Conservation (phyloP, 2,797 vertebrate species). For the Lepus townsendii region DNA sequence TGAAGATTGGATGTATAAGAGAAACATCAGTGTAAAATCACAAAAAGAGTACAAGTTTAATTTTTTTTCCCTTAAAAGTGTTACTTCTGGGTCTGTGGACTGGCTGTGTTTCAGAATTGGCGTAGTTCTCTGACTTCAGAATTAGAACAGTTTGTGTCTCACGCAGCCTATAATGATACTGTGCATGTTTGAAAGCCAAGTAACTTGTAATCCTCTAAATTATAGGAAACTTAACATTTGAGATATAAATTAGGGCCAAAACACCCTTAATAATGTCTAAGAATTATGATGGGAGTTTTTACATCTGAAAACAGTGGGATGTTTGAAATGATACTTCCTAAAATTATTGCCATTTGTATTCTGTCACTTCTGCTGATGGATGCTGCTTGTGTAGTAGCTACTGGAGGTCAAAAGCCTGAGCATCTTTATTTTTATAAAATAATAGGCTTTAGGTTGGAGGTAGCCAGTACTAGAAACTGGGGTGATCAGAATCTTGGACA, state of each 20-base stretch:
- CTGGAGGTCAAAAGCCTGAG: slow-evolving; percentile 33
- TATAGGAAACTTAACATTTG: neutral
- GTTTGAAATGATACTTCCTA: neutral
- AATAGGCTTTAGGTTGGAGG: slow-evolving; percentile 29
- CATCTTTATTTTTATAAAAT: slow-evolving; percentile 37
- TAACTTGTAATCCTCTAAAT: slow-evolving; percentile 21
- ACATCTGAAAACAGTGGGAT: slow-evolving; percentile 14
- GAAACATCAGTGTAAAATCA: slow-evolving; percentile 36
- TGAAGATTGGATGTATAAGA: slow-evolving; percentile 23
- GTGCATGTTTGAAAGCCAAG: slow-evolving; percentile 30
- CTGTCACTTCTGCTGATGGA: neutral
- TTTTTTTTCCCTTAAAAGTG: slow-evolving; percentile 7
- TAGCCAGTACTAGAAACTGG: neutral
- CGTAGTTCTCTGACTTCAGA: slow-evolving; percentile 29
- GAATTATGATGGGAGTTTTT: slow-evolving; percentile 19
- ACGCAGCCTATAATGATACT: slow-evolving; percentile 10
- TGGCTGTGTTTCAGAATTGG: slow-evolving; percentile 11
- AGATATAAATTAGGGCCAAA: slow-evolving; percentile 7
- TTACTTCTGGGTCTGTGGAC: slow-evolving; percentile 11
- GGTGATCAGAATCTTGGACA: slow-evolving; percentile 8
- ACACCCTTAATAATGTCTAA: neutral
- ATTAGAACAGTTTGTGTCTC: slow-evolving; percentile 23
- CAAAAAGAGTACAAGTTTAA: slow-evolving; percentile 38
- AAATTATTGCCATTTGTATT: neutral
- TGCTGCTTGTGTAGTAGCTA: neutral